Evolutionary conservation across 2,113 vertebrate species (phyloP).

Genomic region (Ptilorrhoa leucosticta): DNA sequence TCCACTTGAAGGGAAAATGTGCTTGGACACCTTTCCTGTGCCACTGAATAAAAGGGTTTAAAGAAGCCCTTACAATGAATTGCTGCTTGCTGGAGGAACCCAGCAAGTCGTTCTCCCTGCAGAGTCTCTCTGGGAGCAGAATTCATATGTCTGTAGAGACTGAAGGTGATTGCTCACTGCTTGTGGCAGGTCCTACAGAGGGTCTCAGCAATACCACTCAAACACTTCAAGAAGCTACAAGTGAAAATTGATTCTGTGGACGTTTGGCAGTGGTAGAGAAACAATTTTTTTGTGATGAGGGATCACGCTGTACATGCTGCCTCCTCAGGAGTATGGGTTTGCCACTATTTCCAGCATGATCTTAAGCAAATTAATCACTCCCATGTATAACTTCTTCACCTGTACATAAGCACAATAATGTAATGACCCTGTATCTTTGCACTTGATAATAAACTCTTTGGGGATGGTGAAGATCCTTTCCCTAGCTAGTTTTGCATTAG

Average conservation of each 20-base stretch:
- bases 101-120: background rate
- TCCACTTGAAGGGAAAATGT: background rate
- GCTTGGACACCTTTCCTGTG: background rate
- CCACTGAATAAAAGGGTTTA: background rate
- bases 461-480: background rate
- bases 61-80: background rate
- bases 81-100: background rate
- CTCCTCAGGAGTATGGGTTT: background rate
- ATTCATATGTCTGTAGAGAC: background rate
- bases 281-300: background rate
- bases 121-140: background rate
- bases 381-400: background rate
- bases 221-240: background rate
- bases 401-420: background rate
- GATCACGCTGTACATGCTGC: background rate
- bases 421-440: background rate
- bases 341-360: background rate
- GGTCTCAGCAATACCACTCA: background rate
- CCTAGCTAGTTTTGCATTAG: background rate
- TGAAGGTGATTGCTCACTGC: background rate
- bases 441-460: background rate
- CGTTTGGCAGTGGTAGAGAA: background rate
- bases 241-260: background rate
- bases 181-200: rapidly evolving
- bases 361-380: background rate